Conservation (phyloP, 2,888 invertebrate species). For the Drosophila engyochracea region DNA sequence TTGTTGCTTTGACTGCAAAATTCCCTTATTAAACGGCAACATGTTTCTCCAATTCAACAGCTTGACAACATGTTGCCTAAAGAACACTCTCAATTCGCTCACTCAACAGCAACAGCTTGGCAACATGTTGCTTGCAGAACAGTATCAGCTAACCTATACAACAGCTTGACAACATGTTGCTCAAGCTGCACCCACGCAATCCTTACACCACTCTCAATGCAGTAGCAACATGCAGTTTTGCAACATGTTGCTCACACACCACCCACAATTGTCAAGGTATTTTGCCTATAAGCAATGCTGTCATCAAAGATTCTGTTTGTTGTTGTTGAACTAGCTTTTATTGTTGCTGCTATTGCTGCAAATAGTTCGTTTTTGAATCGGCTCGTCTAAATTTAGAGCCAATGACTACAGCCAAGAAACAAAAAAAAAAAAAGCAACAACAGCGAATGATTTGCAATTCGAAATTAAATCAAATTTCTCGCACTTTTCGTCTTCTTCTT, state of each 20-base stretch:
- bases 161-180: background rate
- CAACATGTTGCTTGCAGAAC: conserved; percentile 1
- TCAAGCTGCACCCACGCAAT: background rate
- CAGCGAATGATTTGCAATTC: conserved; percentile 67
- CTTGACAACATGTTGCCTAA: background rate
- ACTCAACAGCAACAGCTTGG: conserved; percentile 18
- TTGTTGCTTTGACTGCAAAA: conserved; percentile 1
- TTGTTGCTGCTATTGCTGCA: conserved; percentile 24
- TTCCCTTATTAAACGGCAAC: background rate
- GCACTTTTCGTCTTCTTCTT: conserved; percentile 16
- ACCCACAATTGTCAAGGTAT: conserved; percentile 15
- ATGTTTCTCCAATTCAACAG: background rate
- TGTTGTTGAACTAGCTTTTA: conserved; percentile 2
- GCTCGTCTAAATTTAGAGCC: conserved; percentile 66
- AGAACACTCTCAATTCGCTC: conserved; percentile 10
- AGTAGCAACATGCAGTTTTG: background rate
- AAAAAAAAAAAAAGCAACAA: conserved; percentile 42
- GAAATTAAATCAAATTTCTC: conserved; percentile 32
- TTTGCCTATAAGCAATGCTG: conserved; percentile 19
- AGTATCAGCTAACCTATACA: background rate
- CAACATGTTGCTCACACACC: conserved; percentile 47
- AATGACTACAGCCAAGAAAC: conserved; percentile 58
- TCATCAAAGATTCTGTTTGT: conserved; percentile 19
- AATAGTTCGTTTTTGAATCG: conserved; percentile 63
- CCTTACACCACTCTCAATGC: background rate